Percentiles rank a stretch among this genome's conserved stretches.
Evolutionary conservation across 2,888 invertebrate genomes (phyloP).

Genomic region (Cosmopolites sordidus): DNA sequence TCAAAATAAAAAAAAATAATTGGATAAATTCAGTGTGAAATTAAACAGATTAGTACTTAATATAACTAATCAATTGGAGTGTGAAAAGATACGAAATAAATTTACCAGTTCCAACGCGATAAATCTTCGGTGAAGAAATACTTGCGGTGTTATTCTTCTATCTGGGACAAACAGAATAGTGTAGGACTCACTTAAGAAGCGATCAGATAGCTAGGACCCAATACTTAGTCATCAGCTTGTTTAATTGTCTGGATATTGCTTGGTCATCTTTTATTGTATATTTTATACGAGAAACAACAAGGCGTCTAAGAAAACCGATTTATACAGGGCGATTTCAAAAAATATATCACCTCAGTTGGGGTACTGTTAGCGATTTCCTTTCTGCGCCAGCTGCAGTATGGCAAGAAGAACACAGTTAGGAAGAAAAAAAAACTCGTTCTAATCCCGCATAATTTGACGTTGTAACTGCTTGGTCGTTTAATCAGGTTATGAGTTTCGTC

Average conservation of each 20-base stretch:
- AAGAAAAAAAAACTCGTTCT: no score
- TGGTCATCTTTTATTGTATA: slow-evolving; percentile 41
- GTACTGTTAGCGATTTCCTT: no score
- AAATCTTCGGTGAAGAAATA: slow-evolving; percentile 11
- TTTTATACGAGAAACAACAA: slow-evolving; percentile 23
- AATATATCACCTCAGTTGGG: not conserved
- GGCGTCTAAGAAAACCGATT: slow-evolving; percentile 16
- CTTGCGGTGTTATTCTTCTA: slow-evolving; percentile 25
- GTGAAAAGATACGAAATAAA: slow-evolving; percentile 11
- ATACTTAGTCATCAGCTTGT: slow-evolving; percentile 36
- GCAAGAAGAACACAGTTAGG: no score
- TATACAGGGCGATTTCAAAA: slow-evolving; percentile 10
- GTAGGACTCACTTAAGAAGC: slow-evolving; percentile 40
- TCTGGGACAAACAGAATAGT: slow-evolving; percentile 41
- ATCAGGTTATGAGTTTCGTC: no score
- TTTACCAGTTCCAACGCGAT: slow-evolving; percentile 4
- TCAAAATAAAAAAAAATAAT: not conserved
- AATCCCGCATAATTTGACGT: no score
- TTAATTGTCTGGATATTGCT: slow-evolving; percentile 35
- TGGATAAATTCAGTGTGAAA: not conserved
- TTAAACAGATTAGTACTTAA: slow-evolving; percentile 1
- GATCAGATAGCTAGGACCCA: slow-evolving; percentile 39
- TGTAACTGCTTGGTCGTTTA: no score
- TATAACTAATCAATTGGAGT: slow-evolving; percentile 8
- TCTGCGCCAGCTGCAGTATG: no score